Percentiles rank a stretch among this genome's conserved stretches.
Evolutionary conservation across 2,888 invertebrate species (phyloP).

Genomic region (Caradrina kadenii): DNA sequence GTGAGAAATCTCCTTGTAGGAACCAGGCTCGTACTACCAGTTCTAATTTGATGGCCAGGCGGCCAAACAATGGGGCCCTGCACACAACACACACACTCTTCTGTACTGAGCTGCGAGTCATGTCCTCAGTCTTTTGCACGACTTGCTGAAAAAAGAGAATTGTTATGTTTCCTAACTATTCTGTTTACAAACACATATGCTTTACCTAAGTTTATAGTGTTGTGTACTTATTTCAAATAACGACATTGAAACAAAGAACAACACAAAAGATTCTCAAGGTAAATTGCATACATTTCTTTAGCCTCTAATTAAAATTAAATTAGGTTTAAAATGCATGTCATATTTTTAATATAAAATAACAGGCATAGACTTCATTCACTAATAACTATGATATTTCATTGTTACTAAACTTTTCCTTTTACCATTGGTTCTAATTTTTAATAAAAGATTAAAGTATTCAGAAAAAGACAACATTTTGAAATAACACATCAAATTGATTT

Average conservation of each 20-base stretch:
- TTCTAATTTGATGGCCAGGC: slow-evolving; percentile 98
- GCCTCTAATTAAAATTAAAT: slow-evolving; percentile 9
- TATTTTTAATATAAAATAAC: neutral
- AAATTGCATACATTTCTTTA: neutral
- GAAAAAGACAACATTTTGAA: no score
- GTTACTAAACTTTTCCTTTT: no score
- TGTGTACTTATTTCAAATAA: slow-evolving; percentile 6
- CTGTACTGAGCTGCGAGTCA: slow-evolving; percentile 99
- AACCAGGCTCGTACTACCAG: slow-evolving; percentile 99
- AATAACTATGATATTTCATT: no score
- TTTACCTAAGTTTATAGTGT: neutral
- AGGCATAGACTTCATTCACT: neutral
- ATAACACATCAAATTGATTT: no score
- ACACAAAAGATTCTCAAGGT: slow-evolving; percentile 7
- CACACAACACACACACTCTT: slow-evolving; percentile 99
- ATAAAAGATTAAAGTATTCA: no score
- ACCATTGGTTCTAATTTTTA: no score
- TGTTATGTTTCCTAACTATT: neutral
- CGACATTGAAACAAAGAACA: no score
- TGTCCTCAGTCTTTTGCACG: slow-evolving; percentile 97
- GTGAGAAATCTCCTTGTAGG: slow-evolving; percentile 97
- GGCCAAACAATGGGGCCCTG: slow-evolving; percentile 97
- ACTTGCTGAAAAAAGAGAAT: slow-evolving; percentile 92
- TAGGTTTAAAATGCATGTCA: neutral
- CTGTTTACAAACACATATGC: neutral